Evolutionary conservation across 2,888 invertebrate species (phyloP).

Genomic region (Linnaemya tessellans): DNA sequence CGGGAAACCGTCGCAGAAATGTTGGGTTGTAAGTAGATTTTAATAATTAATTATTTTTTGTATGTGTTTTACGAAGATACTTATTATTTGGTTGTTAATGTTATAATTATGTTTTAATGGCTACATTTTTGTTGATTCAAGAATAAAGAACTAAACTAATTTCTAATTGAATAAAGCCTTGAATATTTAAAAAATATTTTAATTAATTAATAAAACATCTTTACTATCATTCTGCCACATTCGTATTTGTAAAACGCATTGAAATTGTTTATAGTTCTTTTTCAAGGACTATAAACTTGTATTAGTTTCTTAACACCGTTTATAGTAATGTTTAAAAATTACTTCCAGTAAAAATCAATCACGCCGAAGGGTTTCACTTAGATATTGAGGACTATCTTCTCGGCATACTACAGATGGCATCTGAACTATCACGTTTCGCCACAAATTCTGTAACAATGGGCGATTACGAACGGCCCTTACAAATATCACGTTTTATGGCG

Average conservation of each 20-base stretch:
- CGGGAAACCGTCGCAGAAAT: constrained; percentile 90
- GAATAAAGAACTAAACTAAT: no score
- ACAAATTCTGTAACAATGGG: constrained; percentile 94
- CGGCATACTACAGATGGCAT: constrained; percentile 91
- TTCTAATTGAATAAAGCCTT: no score
- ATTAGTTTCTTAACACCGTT: not conserved
- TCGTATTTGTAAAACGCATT: no score
- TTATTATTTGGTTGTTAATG: no score
- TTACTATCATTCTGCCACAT: no score
- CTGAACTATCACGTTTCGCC: constrained; percentile 92
- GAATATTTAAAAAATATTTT: no score
- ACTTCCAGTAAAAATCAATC: constrained; percentile 86
- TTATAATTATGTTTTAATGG: no score
- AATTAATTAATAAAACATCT: no score
- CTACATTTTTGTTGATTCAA: no score
- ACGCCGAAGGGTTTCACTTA: constrained; percentile 91
- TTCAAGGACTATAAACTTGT: not conserved
- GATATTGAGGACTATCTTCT: constrained; percentile 95
- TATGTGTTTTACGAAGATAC: not conserved
- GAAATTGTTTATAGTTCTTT: no score
- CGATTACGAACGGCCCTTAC: constrained; percentile 91
- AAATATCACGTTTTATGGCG: constrained; percentile 93
- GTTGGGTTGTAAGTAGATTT: constrained; percentile 87
- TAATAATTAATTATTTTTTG: not conserved
- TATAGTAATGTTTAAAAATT: not conserved